Evolutionary conservation across 2,888 invertebrate species (phyloP), one percentile per base, ranked within the genome.

Genomic region (Ypsolopha scabrella): DNA sequence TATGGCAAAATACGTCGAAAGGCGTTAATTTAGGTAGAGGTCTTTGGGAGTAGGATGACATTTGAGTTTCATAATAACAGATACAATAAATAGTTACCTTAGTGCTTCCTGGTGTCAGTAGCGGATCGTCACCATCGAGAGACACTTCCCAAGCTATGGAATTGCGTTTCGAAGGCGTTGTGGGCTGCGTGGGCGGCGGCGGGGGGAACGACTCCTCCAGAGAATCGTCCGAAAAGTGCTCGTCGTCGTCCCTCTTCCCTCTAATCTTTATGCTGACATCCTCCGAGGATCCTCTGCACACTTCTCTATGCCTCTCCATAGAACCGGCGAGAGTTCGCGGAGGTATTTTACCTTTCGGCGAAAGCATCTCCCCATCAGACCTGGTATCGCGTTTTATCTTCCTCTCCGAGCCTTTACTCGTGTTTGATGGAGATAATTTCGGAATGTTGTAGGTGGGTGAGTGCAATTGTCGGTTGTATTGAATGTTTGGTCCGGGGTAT

Each of bases 131-230:
- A 70, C 90, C 91, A 70, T 92, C 91, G 63, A 95, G 88, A 56
- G 94, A 92, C 57, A 95, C 94, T 87, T 95, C 94, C 94, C 95
- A 94, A 57, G 94, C 94, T 61, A 94, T 94, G 70, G 94, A 94
- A 69, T 92, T 91, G 64, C 93, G 89, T 82, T 94, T 94, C 68
- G 90, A 90, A 61, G 89, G 89, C 57, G 89, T 88, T 54, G 75
- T 75, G 60, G 73, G 77, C 53, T 83, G 77, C 39, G 89, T 88
- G 60, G 88, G 87, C 56, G 89, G 68, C 46, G 78, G 75, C 11
- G 89, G 92, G 41, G 91, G 92, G 59, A 92, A 87, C 64, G 90
- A 87, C 68, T 93, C 94, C 75, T 95, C 94, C 57, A 94, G 77
- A 13, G 94, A 95, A 76, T 95, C 94, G 72, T 95, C 94, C 33